phyloP scores from a whole-genome alignment of 64 coral and sea anemone species.

The Porites australiensis region DNA sequence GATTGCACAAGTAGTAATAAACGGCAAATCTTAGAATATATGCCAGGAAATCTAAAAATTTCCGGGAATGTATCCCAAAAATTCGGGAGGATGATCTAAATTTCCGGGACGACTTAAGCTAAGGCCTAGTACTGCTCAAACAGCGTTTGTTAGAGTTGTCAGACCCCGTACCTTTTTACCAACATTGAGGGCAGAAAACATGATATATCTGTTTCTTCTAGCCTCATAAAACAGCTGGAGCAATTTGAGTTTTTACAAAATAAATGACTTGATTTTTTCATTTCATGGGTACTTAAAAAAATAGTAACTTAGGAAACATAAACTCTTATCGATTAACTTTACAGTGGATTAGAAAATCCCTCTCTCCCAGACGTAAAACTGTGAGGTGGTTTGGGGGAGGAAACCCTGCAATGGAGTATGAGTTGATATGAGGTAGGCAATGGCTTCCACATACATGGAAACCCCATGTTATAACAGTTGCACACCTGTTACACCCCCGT shows the following conservation, averaged over 20 bases:
- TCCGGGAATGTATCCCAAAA: neutral
- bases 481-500: neutral
- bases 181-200: no score
- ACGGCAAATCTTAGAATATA: neutral
- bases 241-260: no score
- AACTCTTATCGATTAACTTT: no score
- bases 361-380: no score
- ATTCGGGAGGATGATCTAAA: neutral
- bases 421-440: slow-evolving; percentile 38
- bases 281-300: no score
- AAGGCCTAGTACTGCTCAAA: neutral
- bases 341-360: no score
- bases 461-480: neutral
- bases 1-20: slow-evolving; percentile 29
- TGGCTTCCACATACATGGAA: slow-evolving; percentile 34
- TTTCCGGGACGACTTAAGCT: neutral
- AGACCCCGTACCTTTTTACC: neutral
- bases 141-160: slow-evolving; percentile 19
- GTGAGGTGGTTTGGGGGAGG: slow-evolving; percentile 33
- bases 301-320: no score
- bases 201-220: no score
- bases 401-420: slow-evolving; percentile 22
- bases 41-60: no score
- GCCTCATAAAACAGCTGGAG: no score
- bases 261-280: no score